phyloP scores from a whole-genome alignment of 2,113 vertebrate genomes.

The Hemichromis elongatus region DNA sequence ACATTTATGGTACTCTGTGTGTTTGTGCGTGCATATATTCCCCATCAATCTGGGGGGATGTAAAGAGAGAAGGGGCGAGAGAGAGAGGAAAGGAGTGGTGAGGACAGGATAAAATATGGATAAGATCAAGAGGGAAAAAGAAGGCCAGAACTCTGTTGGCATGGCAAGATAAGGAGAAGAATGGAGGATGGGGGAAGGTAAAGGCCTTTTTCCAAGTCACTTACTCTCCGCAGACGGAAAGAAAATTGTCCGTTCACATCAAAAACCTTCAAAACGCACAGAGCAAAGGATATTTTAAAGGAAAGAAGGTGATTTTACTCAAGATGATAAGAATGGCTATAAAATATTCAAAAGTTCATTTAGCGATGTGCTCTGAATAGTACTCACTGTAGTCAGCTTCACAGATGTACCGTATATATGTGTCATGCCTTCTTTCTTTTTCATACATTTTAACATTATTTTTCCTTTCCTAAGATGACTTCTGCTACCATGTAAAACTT shows the following conservation, averaged over 20 bases:
- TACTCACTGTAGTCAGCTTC: not conserved
- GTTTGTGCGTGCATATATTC: not conserved
- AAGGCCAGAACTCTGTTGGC: not conserved
- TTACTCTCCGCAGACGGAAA: not conserved
- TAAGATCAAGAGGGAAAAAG: not conserved
- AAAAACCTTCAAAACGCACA: not conserved
- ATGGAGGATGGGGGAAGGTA: not conserved
- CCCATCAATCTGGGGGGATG: not conserved
- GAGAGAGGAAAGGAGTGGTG: not conserved
- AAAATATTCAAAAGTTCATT: constrained; percentile 38
- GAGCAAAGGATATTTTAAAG: not conserved
- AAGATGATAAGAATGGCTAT: constrained; percentile 5
- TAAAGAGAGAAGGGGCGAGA: not conserved
- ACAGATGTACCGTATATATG: not conserved
- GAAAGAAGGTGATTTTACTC: constrained; percentile 4
- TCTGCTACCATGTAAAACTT: not conserved
- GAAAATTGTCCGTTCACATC: not conserved
- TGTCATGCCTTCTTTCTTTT: not conserved
- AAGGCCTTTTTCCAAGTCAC: constrained; percentile 9
- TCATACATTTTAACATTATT: not conserved
- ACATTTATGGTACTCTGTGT: constrained; percentile 6
- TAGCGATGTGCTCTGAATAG: constrained; percentile 35
- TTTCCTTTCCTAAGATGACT: not conserved
- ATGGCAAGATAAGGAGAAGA: not conserved
- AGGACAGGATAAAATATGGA: not conserved